These are phyloP conservation scores for Rattus rattus DNA, from an alignment of 2,113 vertebrate species.

Conservation along the genomic window DNA sequence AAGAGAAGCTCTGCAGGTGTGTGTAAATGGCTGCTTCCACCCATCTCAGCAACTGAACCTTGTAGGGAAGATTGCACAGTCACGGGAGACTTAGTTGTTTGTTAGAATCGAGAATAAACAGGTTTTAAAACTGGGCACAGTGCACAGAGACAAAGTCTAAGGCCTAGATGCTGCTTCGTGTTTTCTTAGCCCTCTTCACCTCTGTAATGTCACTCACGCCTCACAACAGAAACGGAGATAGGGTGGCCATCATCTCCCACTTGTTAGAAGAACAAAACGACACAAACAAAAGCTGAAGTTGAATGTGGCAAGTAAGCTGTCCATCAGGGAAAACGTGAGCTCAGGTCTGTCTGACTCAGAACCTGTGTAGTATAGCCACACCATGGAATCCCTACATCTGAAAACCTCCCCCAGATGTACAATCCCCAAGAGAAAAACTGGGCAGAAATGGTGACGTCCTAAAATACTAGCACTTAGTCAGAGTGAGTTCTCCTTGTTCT, in stretches of 20 bases:
- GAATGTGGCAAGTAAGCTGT: background rate
- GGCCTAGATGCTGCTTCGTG: background rate
- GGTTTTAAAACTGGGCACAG: background rate
- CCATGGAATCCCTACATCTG: background rate
- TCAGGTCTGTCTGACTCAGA: background rate
- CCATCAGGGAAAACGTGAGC: background rate
- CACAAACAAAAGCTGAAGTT: background rate
- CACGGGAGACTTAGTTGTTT: background rate
- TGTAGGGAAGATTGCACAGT: background rate
- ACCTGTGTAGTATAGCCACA: background rate
- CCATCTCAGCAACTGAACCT: background rate
- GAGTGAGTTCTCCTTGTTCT: conserved; percentile 59
- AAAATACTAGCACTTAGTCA: background rate
- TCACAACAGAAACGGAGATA: background rate
- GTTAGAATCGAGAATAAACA: background rate
- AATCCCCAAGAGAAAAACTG: background rate
- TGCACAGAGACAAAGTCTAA: background rate
- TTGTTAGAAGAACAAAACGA: background rate
- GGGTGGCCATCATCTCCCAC: background rate
- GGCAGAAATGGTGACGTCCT: background rate
- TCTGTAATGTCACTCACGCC: background rate
- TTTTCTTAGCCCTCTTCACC: conserved; percentile 43
- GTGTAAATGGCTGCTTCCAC: background rate
- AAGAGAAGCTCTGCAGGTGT: background rate
- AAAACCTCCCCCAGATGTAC: conserved; percentile 11